A percentile compares a stretch with the other conserved stretches of the same genome.
phyloP scores from a whole-genome alignment of 2,888 invertebrate genomes.

The Cheilosia vulpina region DNA sequence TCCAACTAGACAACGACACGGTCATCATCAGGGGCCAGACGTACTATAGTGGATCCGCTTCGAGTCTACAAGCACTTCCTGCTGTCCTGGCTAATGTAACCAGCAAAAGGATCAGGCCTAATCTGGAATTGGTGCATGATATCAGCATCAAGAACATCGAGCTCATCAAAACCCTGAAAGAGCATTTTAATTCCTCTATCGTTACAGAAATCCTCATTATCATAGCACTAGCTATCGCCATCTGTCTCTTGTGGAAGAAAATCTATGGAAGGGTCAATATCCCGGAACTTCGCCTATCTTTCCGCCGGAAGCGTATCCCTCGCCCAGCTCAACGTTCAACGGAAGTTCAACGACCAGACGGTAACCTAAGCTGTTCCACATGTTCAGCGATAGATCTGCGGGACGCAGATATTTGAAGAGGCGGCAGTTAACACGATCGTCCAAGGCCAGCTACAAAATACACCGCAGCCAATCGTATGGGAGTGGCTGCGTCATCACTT shows the following conservation, averaged over 20 bases:
- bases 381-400: no score
- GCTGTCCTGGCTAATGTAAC: conserved; percentile 23
- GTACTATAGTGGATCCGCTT: background rate
- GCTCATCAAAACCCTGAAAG: conserved; percentile 6
- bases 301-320: background rate
- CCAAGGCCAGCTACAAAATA: no score
- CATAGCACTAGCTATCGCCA: background rate
- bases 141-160: conserved; percentile 1
- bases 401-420: no score
- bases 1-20: background rate
- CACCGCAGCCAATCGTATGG: no score
- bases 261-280: conserved; percentile 12
- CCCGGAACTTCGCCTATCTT: conserved; percentile 1
- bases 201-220: background rate
- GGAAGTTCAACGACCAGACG: conserved; percentile 2
- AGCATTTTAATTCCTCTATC: conserved; percentile 8
- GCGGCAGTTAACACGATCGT: no score
- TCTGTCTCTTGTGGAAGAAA: background rate
- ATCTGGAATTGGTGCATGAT: background rate
- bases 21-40: background rate
- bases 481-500: no score
- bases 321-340: background rate
- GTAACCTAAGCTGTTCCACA: background rate
- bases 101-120: conserved; percentile 1
- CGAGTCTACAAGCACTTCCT: conserved; percentile 2